phyloP scores from a whole-genome alignment of 2,113 vertebrate species.

The Proteles cristata region DNA sequence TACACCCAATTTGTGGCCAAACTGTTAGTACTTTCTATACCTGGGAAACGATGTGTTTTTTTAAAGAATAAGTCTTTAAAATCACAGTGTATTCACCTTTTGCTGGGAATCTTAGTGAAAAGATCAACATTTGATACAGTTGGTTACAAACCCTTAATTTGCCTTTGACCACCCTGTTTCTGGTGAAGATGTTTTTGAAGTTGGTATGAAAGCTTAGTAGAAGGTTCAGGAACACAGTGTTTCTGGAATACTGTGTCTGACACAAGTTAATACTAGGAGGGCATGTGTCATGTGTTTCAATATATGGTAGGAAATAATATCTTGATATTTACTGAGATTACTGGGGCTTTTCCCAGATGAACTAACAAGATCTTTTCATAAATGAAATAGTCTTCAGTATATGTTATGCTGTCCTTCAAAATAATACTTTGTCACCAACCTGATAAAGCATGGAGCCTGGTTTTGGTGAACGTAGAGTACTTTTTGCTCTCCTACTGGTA shows the following conservation, averaged over 20 bases:
- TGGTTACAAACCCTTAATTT: background rate
- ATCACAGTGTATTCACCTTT: background rate
- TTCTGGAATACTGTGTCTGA: background rate
- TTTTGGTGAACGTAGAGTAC: background rate
- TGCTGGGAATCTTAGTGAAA: background rate
- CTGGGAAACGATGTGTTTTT: background rate
- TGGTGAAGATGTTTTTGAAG: background rate
- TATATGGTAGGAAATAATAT: background rate
- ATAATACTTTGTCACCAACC: background rate
- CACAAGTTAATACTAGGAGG: background rate
- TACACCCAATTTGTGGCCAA: background rate
- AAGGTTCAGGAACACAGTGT: background rate
- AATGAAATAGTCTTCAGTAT: background rate
- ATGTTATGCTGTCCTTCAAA: background rate
- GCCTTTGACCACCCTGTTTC: background rate
- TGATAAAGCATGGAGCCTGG: background rate
- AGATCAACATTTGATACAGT: background rate
- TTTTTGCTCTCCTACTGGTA: background rate
- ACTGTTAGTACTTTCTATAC: background rate
- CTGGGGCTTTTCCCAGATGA: background rate
- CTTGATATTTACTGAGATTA: constrained; percentile 11
- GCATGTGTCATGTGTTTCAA: background rate
- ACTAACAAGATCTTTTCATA: background rate
- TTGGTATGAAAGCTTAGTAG: background rate
- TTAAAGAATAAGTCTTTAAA: background rate